Evolutionary conservation across 1,140 invertebrate species (phyloP).

Genomic region (Drosophila elegans): DNA sequence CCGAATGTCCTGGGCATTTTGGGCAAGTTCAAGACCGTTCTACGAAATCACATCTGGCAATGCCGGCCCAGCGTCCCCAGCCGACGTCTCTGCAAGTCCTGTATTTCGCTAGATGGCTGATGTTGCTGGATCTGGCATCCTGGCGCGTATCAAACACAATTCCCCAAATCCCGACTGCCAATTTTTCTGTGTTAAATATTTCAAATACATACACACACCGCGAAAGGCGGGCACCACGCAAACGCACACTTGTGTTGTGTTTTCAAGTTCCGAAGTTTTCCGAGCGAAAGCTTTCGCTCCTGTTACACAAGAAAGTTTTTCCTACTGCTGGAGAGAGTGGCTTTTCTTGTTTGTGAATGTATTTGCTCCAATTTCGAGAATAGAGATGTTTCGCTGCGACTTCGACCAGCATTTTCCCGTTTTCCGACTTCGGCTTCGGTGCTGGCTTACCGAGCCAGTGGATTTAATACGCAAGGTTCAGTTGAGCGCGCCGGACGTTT

Average conservation of each 20-base stretch:
- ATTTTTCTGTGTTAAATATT: slow-evolving; percentile 75
- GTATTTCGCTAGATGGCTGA: not conserved
- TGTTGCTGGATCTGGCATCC: slow-evolving; percentile 14
- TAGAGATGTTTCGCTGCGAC: slow-evolving; percentile 23
- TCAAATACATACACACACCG: slow-evolving; percentile 53
- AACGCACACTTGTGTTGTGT: slow-evolving; percentile 5
- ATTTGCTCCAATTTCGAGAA: slow-evolving; percentile 73
- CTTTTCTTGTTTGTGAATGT: slow-evolving; percentile 44
- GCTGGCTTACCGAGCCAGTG: slow-evolving; percentile 44
- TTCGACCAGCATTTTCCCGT: slow-evolving; percentile 44
- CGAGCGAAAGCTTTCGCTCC: slow-evolving; percentile 70
- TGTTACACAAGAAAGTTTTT: slow-evolving; percentile 49
- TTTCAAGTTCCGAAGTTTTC: slow-evolving; percentile 53
- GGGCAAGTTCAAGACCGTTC: slow-evolving; percentile 68
- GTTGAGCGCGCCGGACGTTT: slow-evolving; percentile 81
- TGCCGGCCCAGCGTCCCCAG: slow-evolving; percentile 37
- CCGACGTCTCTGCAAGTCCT: slow-evolving; percentile 2
- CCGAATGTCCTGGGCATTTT: slow-evolving; percentile 21
- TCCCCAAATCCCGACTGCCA: slow-evolving; percentile 76
- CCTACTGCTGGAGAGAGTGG: slow-evolving; percentile 42
- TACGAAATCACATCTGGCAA: slow-evolving; percentile 65
- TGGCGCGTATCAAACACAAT: slow-evolving; percentile 61
- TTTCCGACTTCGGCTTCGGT: slow-evolving; percentile 36
- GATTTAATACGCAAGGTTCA: slow-evolving; percentile 82
- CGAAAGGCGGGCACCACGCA: slow-evolving; percentile 6